A percentile compares a stretch with the other conserved stretches of the same genome.
phyloP scores from a whole-genome alignment of 2,888 invertebrate species.

The Hedya salicella region DNA sequence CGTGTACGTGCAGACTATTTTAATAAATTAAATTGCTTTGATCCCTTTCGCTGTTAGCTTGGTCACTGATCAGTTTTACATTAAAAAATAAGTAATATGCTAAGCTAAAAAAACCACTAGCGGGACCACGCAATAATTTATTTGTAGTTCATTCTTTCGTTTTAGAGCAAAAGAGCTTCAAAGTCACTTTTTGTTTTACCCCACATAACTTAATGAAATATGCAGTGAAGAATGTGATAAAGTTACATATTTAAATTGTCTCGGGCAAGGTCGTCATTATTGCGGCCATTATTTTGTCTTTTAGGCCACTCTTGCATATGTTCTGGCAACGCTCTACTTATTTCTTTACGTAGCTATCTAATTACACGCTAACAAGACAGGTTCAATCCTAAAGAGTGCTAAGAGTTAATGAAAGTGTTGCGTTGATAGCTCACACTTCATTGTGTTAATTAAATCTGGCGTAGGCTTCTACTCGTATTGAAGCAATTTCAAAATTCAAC shows the following conservation, averaged over 20 bases:
- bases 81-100: too few relatives aligned
- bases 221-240: slow-evolving; percentile 36
- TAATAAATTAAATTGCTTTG: too few relatives aligned
- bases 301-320: slow-evolving; percentile 53
- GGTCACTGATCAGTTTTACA: too few relatives aligned
- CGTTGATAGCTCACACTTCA: slow-evolving; percentile 32
- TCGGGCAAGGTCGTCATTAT: slow-evolving; percentile 44
- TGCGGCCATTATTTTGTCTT: slow-evolving; percentile 55
- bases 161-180: slow-evolving; percentile 3
- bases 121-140: not conserved
- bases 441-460: slow-evolving; percentile 23
- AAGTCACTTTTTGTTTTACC: slow-evolving; percentile 7
- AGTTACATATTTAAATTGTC: slow-evolving; percentile 36
- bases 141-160: slow-evolving; percentile 15
- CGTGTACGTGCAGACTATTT: too few relatives aligned
- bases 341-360: slow-evolving; percentile 42
- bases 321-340: slow-evolving; percentile 66
- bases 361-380: slow-evolving; percentile 40
- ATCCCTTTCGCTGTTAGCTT: too few relatives aligned
- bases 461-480: not conserved
- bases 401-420: slow-evolving; percentile 41
- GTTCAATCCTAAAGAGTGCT: slow-evolving; percentile 36
- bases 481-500: slow-evolving; percentile 2
- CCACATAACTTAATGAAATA: slow-evolving; percentile 20
- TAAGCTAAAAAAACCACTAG: not conserved